Evolutionary conservation across 2,797 vertebrate genomes (phyloP), one percentile per base, ranked within the genome.

Genomic region (Spinus olivaceus): DNA sequence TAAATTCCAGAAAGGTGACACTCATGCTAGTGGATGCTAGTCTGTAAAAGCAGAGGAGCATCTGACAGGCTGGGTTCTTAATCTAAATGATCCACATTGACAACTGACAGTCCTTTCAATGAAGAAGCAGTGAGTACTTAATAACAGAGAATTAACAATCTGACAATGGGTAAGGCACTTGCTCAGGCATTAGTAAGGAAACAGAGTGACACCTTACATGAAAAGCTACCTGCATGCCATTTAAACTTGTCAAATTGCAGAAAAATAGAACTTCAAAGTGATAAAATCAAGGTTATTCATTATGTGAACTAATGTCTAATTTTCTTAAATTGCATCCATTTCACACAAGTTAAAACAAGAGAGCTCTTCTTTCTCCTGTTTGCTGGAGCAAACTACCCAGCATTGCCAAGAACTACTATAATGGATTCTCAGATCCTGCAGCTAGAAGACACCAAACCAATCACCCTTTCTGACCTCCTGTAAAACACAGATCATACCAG

Each of bases 171-270:
- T 79, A 93, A 97, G 83, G 94, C 73, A 95, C 88, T 96, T 95
- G 95, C 85, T 96, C 94, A 97, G 92, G 95, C 94, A 96, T 96
- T 97, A 97, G 97, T 97, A 89, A 97, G 95, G 94, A 97, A 97
- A 97, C 95, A 97, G 96, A 97, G 87, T 96, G 96, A 97, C 96
- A 97, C 76, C 94, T 97, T 88, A 90, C 86, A 89, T 90, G 91
- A 96, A 96, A 96, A 97, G 94, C 89, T 96, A 86, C 86, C 93
- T 86, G 95, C 94, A 95, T 89, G 92, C 94, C 96, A 95, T 94
- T 97, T 97, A 96, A 97, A 96, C 96, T 92, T 97, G 96, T 97
- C 97, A 97, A 96, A 96, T 44, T 90, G 88, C 95, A 90, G 96
- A 97, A 97, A 90, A 97, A 97, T 94, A 97, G 95, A 95, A 92